Evolutionary conservation across 2,797 vertebrate genomes (phyloP).

Genomic region (Ptychadena robeensis): DNA sequence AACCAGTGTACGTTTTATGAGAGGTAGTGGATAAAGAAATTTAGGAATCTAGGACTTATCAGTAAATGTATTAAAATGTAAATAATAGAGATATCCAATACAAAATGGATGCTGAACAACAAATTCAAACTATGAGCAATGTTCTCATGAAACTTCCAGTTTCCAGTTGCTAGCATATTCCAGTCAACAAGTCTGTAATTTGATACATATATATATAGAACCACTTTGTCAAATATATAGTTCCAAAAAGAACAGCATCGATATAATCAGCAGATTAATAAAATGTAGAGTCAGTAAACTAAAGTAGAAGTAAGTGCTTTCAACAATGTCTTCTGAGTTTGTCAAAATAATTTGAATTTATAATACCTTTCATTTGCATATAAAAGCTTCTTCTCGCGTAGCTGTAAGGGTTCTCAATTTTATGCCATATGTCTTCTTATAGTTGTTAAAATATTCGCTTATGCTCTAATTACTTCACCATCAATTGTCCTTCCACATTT

Average conservation of each 20-base stretch:
- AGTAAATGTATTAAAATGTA: too few relatives aligned
- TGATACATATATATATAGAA: background rate
- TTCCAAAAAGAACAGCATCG: background rate
- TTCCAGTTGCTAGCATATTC: too few relatives aligned
- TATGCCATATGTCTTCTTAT: constrained; percentile 34
- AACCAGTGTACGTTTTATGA: too few relatives aligned
- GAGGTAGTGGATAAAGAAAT: too few relatives aligned
- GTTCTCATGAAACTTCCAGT: too few relatives aligned
- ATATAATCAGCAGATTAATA: background rate
- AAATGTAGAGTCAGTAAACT: background rate
- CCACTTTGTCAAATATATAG: background rate
- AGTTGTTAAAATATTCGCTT: constrained; percentile 28
- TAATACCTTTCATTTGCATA: constrained; percentile 41
- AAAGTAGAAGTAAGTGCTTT: constrained; percentile 12
- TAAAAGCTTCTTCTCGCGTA: constrained; percentile 34
- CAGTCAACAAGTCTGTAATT: too few relatives aligned
- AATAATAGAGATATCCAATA: too few relatives aligned
- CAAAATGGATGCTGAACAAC: too few relatives aligned
- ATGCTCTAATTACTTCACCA: constrained; percentile 19
- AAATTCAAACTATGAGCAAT: too few relatives aligned
- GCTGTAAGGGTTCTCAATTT: constrained; percentile 13
- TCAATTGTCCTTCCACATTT: background rate
- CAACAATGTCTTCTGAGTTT: constrained; percentile 6
- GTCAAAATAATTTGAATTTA: constrained; percentile 40
- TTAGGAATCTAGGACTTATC: too few relatives aligned